phyloP scores from a whole-genome alignment of 2,113 vertebrate genomes.

The Barnardius zonarius region DNA sequence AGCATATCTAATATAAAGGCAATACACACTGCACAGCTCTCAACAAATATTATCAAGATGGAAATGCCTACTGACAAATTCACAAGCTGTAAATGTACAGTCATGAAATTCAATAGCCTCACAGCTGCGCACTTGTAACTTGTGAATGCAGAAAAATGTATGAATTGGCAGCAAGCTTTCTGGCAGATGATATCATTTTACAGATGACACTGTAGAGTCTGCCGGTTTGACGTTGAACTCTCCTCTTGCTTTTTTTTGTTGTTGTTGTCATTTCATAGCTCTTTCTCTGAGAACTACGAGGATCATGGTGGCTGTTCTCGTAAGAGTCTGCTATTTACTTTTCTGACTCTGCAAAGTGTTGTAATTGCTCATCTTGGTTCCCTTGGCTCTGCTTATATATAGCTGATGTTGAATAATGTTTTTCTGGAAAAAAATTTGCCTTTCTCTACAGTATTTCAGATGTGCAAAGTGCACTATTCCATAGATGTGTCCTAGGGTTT shows the following conservation, averaged over 20 bases:
- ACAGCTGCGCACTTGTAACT: constrained; percentile 52
- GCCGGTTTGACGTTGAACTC: constrained; percentile 37
- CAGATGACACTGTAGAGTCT: constrained; percentile 34
- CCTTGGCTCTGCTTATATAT: neutral
- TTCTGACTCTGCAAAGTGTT: neutral
- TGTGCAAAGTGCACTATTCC: neutral
- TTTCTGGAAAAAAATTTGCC: neutral
- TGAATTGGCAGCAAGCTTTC: constrained; percentile 49
- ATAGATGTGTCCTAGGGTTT: accelerated
- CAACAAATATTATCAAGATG: neutral
- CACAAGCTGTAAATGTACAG: constrained; percentile 19
- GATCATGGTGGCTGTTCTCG: neutral
- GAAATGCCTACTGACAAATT: constrained; percentile 39
- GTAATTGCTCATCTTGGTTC: neutral
- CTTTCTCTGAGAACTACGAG: neutral
- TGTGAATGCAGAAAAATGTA: constrained; percentile 16
- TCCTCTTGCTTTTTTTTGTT: neutral
- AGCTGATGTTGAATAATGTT: neutral
- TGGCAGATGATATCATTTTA: constrained; percentile 46
- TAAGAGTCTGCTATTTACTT: neutral
- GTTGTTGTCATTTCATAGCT: neutral
- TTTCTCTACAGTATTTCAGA: neutral
- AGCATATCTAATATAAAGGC: neutral
- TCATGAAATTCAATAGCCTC: constrained; percentile 22
- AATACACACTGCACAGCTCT: neutral